Evolutionary conservation across 2,797 vertebrate genomes (phyloP), one percentile per base, ranked within the genome.

Genomic region (Champsocephalus gunnari): DNA sequence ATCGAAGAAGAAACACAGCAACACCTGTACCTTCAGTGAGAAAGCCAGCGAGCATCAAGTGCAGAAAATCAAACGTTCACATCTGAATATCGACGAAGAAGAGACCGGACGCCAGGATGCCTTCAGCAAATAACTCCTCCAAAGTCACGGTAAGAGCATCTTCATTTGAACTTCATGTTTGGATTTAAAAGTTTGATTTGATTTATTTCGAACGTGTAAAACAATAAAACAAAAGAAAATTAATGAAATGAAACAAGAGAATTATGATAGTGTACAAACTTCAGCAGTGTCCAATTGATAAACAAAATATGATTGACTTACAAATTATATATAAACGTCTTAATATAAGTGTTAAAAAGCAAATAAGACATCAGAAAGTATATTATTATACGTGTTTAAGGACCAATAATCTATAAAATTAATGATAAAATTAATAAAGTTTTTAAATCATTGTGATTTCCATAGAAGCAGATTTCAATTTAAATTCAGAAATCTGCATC

Each of bases 121-220:
- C 64, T 69, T 19, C 73, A 62, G 14, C 56, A 1, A 5, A 50
- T 0, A 65, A 19, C 58, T 59, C 34, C 24, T 63, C 44, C 73
- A 86, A 21, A 63, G 7, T 62, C 49, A 86, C 0, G 80, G 88
- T 88, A 56, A 87, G 79, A 78, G 4, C 17, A 3, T 55, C 56
- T 19, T 6, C 12, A 16, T 43, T 70, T 3, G n/a, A 53, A 28
- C 62, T 12, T 11, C 14, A 4, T 14, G 5, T 32, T 1, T 9
- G 28, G 0, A 47, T n/a, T 5, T 19, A 3, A 11, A 38, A 38
- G 34, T 21, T 19, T 12, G 11, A 12, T 21, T 51, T 28, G 28
- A 28, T 28, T 28, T 28, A 28, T 28, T 5, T 28, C 28, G 28
- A 28, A 28, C 28, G 28, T 28, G 28, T 28, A 28, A 28, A 28